phyloP scores from a whole-genome alignment of 2,888 invertebrate species.

The Stenchaetothrips biformis region DNA sequence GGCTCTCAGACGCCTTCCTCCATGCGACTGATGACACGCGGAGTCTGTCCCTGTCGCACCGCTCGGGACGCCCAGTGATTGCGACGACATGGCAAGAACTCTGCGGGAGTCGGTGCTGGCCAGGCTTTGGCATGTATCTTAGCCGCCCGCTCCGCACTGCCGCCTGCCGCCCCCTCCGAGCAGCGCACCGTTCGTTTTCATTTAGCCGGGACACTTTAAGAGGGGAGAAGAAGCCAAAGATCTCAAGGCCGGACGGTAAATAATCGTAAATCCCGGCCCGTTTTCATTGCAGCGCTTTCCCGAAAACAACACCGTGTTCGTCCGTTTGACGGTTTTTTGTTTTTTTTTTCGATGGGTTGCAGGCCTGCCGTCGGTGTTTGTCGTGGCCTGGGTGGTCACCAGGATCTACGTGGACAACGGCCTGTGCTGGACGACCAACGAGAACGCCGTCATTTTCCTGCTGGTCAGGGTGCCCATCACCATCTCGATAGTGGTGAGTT shows the following conservation, averaged over 20 bases:
- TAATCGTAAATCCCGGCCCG: too few species aligned
- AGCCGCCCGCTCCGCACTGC: not conserved
- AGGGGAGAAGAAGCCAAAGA: not conserved
- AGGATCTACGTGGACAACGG: conserved; percentile 43
- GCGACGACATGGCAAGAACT: not conserved
- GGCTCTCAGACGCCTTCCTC: too few species aligned
- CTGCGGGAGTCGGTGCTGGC: not conserved
- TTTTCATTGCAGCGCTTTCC: too few species aligned
- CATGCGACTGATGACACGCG: too few species aligned
- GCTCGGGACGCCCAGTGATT: too few species aligned
- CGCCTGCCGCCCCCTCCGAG: not conserved
- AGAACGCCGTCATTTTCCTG: conserved; percentile 50
- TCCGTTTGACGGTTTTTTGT: not conserved
- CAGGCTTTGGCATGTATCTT: too few species aligned
- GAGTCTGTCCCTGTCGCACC: too few species aligned
- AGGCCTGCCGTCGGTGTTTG: conserved; percentile 55
- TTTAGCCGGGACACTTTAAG: not conserved
- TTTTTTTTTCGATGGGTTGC: conserved; percentile 33
- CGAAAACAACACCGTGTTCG: too few species aligned
- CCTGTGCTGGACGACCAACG: conserved; percentile 57
- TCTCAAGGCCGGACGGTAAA: too few species aligned
- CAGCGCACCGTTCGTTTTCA: conserved; percentile 12
- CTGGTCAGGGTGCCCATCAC: conserved; percentile 55
- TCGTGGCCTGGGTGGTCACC: conserved; percentile 56
- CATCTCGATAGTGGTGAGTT: conserved; percentile 55